Base-by-base conservation (phyloP, 2,888 invertebrate species). In the Acanthacorydalis orientalis region DNA sequence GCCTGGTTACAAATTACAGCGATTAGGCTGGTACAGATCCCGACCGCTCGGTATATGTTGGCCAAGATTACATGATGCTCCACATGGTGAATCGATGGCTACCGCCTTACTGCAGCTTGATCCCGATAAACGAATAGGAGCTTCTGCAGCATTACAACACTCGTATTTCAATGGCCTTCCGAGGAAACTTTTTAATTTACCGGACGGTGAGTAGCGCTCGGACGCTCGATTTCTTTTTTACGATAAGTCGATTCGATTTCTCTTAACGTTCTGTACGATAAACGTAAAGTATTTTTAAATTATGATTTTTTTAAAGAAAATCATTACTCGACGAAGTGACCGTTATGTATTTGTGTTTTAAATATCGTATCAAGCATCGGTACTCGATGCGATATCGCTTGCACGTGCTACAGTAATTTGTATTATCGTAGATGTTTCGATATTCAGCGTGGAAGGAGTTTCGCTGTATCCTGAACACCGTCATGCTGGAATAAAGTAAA, bases 361-460 rank as follows among this genome's bases (percentile, higher is more conserved):
- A n/a, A n/a, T n/a, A n/a, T n/a, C n/a, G n/a, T n/a, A n/a, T n/a
- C n/a, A n/a, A n/a, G n/a, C n/a, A n/a, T n/a, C n/a, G n/a, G n/a
- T n/a, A n/a, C n/a, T n/a, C n/a, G n/a, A n/a, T n/a, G n/a, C n/a
- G n/a, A n/a, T n/a, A 23, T 23, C 6, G 3, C 6, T 23, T 35
- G 7, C 35, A 12, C 12, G 7, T 4, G n/a, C 7, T 7, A 11
- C 23, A 7, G 8, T 15, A 11, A 14, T 52, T 56, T 59, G 59
- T 55, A 57, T 67, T 67, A 64, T 81, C 81, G 39, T 80, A 95
- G 95, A 90, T 71, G 80, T 88, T 62, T 92, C 93, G 60, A 90
- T 96, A 73, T 92, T 90, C 74, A 88, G 84, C 59, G 90, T 95
- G 64, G 90, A 92, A 69, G 92, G 92, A 59, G 80, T 93, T 59